Conservation (phyloP, 2,888 invertebrate genomes). For the Calameuta idolon region DNA sequence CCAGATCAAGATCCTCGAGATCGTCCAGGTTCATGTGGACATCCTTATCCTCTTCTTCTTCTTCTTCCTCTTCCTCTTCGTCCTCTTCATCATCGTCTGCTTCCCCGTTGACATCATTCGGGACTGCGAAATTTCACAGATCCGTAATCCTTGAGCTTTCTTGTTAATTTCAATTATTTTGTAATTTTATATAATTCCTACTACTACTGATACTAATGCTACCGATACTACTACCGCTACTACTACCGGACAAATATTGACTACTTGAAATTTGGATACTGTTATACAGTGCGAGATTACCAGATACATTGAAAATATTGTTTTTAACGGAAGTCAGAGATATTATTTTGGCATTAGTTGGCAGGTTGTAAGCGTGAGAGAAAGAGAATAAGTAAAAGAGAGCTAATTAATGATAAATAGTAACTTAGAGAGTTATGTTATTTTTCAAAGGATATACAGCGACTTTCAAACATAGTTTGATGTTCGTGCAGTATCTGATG, state of each 20-base stretch:
- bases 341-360: conserved; percentile 4
- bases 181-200: not conserved
- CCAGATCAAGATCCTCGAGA: conserved; percentile 28
- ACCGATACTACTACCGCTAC: not conserved
- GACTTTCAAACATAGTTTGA: too few relatives aligned
- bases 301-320: not conserved
- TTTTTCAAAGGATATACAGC: too few relatives aligned
- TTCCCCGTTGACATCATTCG: conserved; percentile 18
- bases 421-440: not conserved
- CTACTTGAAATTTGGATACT: not conserved
- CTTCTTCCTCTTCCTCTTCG: not conserved
- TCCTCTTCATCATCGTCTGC: not conserved
- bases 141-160: not conserved
- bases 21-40: not conserved
- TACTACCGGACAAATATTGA: not conserved
- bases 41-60: not conserved
- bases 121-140: conserved; percentile 33
- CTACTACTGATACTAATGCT: not conserved
- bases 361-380: not conserved
- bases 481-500: too few relatives aligned
- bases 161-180: not conserved
- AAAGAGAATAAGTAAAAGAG: not conserved
- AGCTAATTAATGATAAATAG: not conserved
- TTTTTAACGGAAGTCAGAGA: not conserved
- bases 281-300: not conserved